These are phyloP conservation scores for Drosophila parvula DNA, from an alignment of 1,140 invertebrate species.

Conservation along the genomic window DNA sequence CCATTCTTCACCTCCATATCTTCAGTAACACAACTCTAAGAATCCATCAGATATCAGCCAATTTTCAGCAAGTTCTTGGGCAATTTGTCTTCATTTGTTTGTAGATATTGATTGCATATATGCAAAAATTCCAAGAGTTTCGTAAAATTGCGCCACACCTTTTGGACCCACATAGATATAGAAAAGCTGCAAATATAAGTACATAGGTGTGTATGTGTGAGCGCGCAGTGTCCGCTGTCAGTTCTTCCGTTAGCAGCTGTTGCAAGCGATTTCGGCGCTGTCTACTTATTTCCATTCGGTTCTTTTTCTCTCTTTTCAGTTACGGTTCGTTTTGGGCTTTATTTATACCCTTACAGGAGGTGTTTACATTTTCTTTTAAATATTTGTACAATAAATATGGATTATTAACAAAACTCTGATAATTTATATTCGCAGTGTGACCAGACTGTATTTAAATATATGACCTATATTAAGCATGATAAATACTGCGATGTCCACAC, in stretches of 20 bases:
- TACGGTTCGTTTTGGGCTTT: constrained; percentile 27
- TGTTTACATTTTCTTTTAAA: neutral
- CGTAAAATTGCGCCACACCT: constrained; percentile 42
- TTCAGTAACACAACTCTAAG: neutral
- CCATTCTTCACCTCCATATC: neutral
- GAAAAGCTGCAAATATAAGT: constrained; percentile 1
- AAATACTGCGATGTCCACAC: neutral
- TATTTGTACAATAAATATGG: neutral
- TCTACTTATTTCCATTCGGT: constrained; percentile 34
- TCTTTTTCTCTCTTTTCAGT: constrained; percentile 34
- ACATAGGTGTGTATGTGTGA: neutral
- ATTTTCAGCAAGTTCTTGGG: constrained; percentile 28
- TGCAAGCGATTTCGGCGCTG: constrained; percentile 45
- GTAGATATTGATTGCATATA: constrained; percentile 44
- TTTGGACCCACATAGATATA: constrained; percentile 32
- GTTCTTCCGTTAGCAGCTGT: constrained; percentile 63
- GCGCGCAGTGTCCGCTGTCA: constrained; percentile 31
- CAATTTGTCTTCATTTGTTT: constrained; percentile 51
- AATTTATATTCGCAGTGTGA: neutral
- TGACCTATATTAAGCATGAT: neutral
- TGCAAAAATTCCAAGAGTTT: constrained; percentile 45
- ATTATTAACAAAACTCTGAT: neutral
- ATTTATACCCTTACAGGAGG: neutral
- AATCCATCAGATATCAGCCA: constrained; percentile 19
- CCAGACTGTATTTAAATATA: neutral